Evolutionary conservation across 2,888 invertebrate species (phyloP), one percentile per base, ranked within the genome.

Genomic region (Tribolium freemani): DNA sequence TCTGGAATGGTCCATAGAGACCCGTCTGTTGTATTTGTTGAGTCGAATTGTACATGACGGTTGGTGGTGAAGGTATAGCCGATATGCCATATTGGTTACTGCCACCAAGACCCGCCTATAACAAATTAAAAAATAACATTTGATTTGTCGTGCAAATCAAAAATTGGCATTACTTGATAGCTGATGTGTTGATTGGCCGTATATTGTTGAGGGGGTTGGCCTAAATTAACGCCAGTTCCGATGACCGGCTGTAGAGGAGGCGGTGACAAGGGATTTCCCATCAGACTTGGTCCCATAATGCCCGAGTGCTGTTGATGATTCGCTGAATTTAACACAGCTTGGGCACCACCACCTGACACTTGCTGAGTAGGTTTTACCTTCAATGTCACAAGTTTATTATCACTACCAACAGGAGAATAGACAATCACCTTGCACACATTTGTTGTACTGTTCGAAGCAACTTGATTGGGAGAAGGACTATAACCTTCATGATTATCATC

Each of bases 291-390:
- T 21, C 84, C 83, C 69, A 86, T 85, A 45, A 86, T 84, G 16
- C 84, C 84, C 1, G 86, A 85, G 77, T 86, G 86, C 56, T 85
- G 83, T 69, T 88, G 88, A 75, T 88, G 87, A 60, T 78, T 77
- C 13, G 80, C 75, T 0, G 80, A 77, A 56, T 44, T 78, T 1
- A 76, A 67, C 21, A 84, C 83, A 76, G 85, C 85, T 82, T 88
- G 88, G 79, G 86, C 87, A 8, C 78, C 77, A 80, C 86, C 87
- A 71, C 86, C 88, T 68, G 87, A 88, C 45, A 95, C 90, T 86
- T 95, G 96, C 85, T 96, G 95, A 3, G 91, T 91, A 69, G 95
- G 95, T 86, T 95, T 95, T 81, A 95, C 95, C 90, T 92, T 85
- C 53, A 77, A 68, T 56, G 45, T 57, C 16, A 72, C 20, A 31